These are phyloP conservation scores for Porites rus DNA, from an alignment of 92 coral and sea anemone genomes.

Conservation along the genomic window DNA sequence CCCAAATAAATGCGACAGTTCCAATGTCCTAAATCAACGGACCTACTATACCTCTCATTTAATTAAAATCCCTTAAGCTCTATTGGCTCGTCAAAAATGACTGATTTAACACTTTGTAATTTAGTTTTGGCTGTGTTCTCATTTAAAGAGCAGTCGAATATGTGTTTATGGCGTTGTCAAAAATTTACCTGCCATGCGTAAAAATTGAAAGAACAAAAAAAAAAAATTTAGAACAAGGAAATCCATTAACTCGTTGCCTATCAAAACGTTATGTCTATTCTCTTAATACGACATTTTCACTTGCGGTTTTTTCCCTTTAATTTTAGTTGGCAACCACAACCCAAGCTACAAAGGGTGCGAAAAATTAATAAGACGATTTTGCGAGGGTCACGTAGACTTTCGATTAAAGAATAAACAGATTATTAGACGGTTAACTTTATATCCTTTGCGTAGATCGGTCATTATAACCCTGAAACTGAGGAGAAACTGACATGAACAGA, in stretches of 20 bases:
- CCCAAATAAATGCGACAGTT: constrained; percentile 15
- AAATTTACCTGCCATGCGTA: background rate
- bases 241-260: background rate
- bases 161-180: background rate
- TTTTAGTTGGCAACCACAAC: too few species aligned
- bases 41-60: background rate
- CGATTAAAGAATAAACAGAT: background rate
- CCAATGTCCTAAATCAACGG: constrained; percentile 2
- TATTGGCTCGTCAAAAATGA: constrained; percentile 12
- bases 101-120: constrained; percentile 9
- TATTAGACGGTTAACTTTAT: too few species aligned
- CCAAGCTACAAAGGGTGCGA: background rate
- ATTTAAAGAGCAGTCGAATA: background rate
- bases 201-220: too few species aligned
- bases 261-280: background rate
- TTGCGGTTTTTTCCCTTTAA: too few species aligned
- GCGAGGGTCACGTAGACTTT: background rate
- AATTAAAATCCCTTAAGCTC: constrained; percentile 17
- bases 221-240: background rate
- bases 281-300: too few species aligned
- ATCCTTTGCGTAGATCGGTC: background rate
- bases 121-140: constrained; percentile 7
- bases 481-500: background rate
- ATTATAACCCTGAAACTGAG: background rate
- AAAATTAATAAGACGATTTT: background rate